Conservation (phyloP, 2,888 invertebrate genomes). For the Automeris io region DNA sequence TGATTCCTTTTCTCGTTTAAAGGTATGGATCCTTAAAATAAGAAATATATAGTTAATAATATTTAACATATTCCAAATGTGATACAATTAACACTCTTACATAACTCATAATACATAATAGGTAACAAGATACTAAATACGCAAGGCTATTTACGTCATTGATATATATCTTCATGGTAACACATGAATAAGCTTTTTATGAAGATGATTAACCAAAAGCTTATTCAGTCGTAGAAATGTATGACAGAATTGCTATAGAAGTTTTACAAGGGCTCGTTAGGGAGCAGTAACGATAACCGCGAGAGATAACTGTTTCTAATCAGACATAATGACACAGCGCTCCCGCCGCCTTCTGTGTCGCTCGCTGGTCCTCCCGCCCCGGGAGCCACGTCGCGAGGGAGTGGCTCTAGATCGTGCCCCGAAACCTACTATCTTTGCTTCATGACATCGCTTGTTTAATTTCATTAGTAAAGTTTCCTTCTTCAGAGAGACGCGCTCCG, state of each 20-base stretch:
- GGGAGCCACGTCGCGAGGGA: constrained; percentile 19
- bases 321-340: constrained; percentile 58
- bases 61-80: too few species aligned
- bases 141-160: background rate
- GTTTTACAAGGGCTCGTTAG: constrained; percentile 69
- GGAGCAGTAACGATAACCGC: constrained; percentile 65
- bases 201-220: constrained; percentile 51
- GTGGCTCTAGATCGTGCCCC: constrained; percentile 19
- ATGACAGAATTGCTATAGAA: constrained; percentile 58
- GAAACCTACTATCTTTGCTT: constrained; percentile 21
- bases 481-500: constrained; percentile 9
- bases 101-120: too few species aligned
- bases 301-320: constrained; percentile 72
- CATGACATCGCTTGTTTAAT: constrained; percentile 32
- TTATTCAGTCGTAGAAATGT: constrained; percentile 53
- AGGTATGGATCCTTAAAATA: too few species aligned
- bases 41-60: too few species aligned
- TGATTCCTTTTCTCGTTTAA: too few species aligned
- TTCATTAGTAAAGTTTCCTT: constrained; percentile 4
- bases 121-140: background rate
- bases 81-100: too few species aligned
- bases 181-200: constrained; percentile 42
- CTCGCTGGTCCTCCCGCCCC: constrained; percentile 23
- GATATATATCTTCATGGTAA: background rate
- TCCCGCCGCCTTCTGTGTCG: constrained; percentile 20